Base-by-base conservation (phyloP, 2,888 invertebrate genomes). In the Ormia ochracea region DNA sequence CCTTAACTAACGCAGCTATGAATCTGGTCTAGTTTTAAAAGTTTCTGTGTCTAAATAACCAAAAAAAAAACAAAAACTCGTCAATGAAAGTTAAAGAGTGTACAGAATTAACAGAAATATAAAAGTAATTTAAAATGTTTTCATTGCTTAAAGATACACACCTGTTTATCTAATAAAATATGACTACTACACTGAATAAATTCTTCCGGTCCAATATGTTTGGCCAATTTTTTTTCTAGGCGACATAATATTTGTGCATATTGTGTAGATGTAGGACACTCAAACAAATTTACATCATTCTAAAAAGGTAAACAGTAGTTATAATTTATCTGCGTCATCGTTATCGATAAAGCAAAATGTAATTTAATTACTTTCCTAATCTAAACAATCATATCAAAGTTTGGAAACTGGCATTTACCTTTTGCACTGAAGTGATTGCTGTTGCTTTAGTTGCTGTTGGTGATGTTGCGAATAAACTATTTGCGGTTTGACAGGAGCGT, bases 131-230 rank as follows among this genome's bases (percentile, higher is more conserved):
- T 31, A 21, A 21, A 23, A n/a, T 4, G 23, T 48, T 2, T 2
- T 23, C 2, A n/a, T 28, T 50, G 1, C 2, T 12, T 12, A 7
- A 28, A n/a, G 4, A 41, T 1, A 58, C 82, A 84, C 68, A 89
- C 89, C 87, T 89, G 89, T 77, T 89, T 89, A 76, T 89, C 89
- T 78, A 89, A 78, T 17, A 89, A 83, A n/a, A 90, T 84, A 84
- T 88, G 88, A 84, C 85, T 87, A 83, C 88, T 89, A 82, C 90
- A 90, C 83, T 90, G 90, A 58, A 90, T 81, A 83, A 90, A 90
- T 76, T 90, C 90, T 82, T 90, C 90, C 5, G 90, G 89, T 17
- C 90, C 90, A 82, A 90, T 86, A 78, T 89, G 90, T 83, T 89
- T 90, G 54, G 90, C 89, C 82, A 90, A 83, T 81, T 90, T 90